Evolutionary conservation across 2,113 vertebrate genomes (phyloP).

Genomic region (Aythya baeri): DNA sequence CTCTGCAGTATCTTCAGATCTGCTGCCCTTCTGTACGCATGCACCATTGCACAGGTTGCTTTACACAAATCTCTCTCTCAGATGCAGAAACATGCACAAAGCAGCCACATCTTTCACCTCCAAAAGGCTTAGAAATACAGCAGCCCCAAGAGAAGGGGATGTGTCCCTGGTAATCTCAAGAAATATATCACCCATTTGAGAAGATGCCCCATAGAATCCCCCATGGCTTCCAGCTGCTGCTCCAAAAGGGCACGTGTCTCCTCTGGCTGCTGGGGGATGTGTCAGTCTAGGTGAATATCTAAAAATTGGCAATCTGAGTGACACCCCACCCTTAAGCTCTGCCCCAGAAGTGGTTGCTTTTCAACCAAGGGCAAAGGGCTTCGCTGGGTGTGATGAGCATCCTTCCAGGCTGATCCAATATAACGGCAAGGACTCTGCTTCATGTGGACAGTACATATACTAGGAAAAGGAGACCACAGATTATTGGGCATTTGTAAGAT

Average conservation of each 20-base stretch:
- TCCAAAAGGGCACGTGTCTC: fast-evolving
- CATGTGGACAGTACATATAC: background rate
- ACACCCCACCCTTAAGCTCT: background rate
- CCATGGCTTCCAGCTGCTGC: background rate
- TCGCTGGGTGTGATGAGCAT: background rate
- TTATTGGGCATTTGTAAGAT: background rate
- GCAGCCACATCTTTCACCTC: background rate
- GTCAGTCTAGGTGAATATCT: background rate
- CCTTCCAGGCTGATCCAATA: background rate
- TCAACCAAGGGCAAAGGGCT: background rate
- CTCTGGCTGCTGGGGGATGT: background rate
- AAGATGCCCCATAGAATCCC: background rate
- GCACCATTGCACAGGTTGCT: background rate
- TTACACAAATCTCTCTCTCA: background rate
- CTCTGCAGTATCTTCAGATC: background rate
- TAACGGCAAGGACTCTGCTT: background rate
- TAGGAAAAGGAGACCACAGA: background rate
- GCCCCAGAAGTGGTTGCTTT: background rate
- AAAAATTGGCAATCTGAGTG: fast-evolving
- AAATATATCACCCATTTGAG: background rate
- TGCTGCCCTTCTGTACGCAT: background rate
- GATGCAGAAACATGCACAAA: background rate
- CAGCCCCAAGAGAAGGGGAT: background rate
- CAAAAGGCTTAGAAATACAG: background rate
- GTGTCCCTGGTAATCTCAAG: background rate